These are phyloP conservation scores for Ctenomys sociabilis DNA, from an alignment of 2,113 vertebrate species.

Conservation along the genomic window DNA sequence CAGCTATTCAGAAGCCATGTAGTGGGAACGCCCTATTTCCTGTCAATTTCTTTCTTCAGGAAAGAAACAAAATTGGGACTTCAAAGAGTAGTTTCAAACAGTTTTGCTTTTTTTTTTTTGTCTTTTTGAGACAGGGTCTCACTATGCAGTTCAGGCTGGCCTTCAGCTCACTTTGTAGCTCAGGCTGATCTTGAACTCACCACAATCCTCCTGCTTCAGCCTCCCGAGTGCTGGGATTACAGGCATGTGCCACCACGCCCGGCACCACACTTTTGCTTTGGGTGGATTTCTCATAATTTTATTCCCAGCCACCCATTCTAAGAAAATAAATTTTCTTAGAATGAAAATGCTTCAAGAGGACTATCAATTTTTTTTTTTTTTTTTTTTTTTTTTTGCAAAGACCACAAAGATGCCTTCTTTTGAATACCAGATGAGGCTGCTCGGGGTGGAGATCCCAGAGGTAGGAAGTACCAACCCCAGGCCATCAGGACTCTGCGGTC, in stretches of 20 bases:
- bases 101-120: conserved; percentile 46
- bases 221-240: too few relatives aligned
- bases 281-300: conserved; percentile 47
- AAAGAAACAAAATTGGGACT: background rate
- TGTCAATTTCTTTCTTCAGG: conserved; percentile 50
- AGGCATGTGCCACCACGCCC: too few relatives aligned
- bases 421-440: background rate
- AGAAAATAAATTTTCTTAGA: conserved; percentile 54
- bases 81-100: conserved; percentile 46
- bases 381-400: background rate
- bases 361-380: background rate
- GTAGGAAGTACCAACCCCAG: background rate
- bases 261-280: conserved; percentile 50
- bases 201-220: too few relatives aligned
- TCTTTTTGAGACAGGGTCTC: too few relatives aligned
- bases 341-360: conserved; percentile 13
- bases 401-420: background rate
- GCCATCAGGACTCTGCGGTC: background rate
- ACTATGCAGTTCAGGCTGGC: too few relatives aligned
- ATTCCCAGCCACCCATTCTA: background rate
- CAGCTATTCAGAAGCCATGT: conserved; percentile 17
- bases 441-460: background rate
- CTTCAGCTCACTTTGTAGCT: too few relatives aligned
- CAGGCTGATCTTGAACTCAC: too few relatives aligned
- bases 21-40: background rate